These are phyloP conservation scores for Portunus trituberculatus DNA, from an alignment of 1,140 invertebrate genomes.

Conservation along the genomic window DNA sequence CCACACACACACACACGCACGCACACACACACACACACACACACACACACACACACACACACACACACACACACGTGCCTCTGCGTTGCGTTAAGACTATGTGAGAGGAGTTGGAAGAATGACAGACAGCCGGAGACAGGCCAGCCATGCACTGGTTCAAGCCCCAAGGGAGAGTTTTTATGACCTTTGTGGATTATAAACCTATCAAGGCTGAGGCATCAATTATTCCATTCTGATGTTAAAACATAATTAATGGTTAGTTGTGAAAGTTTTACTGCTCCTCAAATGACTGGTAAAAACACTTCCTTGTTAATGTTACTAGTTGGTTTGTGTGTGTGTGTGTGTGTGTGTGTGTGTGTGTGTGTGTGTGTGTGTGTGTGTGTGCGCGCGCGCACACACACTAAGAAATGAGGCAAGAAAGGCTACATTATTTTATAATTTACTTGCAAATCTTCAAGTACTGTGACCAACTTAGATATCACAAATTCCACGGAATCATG, in stretches of 20 bases:
- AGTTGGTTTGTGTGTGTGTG: background rate
- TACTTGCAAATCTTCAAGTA: background rate
- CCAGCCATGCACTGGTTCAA: background rate
- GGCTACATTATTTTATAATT: background rate
- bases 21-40: too few species aligned
- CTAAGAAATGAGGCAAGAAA: background rate
- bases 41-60: too few species aligned
- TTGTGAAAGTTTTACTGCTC: background rate
- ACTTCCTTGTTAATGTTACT: background rate
- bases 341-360: background rate
- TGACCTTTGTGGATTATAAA: background rate
- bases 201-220: background rate
- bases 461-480: background rate
- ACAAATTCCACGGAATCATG: background rate
- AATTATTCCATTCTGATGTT: background rate
- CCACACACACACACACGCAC: too few species aligned
- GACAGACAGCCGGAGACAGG: background rate
- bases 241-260: constrained; percentile 14
- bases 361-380: too few species aligned
- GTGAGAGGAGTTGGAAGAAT: background rate
- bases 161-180: background rate
- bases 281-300: background rate
- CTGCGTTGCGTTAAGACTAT: background rate
- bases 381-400: too few species aligned
- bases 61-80: background rate